phyloP scores from a whole-genome alignment of 2,888 invertebrate species.

The Phyllotreta striolata region DNA sequence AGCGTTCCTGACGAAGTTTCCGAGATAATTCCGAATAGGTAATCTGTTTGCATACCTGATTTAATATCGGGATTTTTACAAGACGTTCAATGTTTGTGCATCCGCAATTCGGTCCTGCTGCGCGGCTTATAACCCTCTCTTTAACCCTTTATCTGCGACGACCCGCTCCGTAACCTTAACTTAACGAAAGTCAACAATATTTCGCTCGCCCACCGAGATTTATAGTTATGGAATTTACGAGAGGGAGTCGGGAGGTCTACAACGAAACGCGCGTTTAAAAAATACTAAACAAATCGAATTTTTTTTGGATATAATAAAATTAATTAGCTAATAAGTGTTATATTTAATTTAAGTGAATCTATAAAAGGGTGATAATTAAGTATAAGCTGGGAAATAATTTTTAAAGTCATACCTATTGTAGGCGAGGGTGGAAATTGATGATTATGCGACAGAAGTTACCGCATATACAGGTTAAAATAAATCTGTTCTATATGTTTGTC shows the following conservation, averaged over 20 bases:
- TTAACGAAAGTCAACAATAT: slow-evolving; percentile 38
- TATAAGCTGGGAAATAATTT: no score
- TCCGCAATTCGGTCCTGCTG: slow-evolving; percentile 41
- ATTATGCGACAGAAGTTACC: slow-evolving; percentile 23
- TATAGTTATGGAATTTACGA: slow-evolving; percentile 23
- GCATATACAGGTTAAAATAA: slow-evolving; percentile 49
- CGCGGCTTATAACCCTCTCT: slow-evolving; percentile 44
- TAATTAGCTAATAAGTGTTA: no score
- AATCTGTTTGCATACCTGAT: slow-evolving; percentile 53
- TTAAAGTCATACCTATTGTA: no score
- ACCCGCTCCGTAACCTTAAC: slow-evolving; percentile 33
- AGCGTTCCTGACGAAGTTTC: slow-evolving; percentile 40
- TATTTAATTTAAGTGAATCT: no score
- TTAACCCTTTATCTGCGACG: slow-evolving; percentile 37
- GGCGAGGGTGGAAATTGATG: not conserved
- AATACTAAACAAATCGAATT: no score
- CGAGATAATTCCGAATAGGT: slow-evolving; percentile 44
- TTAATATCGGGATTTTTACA: slow-evolving; percentile 50
- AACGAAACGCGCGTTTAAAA: no score
- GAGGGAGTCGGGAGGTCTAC: not conserved
- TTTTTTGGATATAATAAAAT: no score
- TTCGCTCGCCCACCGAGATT: slow-evolving; percentile 25
- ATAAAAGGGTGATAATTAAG: no score
- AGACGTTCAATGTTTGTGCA: slow-evolving; percentile 46
- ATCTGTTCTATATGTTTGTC: slow-evolving; percentile 60